Evolutionary conservation across 2,888 invertebrate species (phyloP).

Genomic region (Melieria omissa): DNA sequence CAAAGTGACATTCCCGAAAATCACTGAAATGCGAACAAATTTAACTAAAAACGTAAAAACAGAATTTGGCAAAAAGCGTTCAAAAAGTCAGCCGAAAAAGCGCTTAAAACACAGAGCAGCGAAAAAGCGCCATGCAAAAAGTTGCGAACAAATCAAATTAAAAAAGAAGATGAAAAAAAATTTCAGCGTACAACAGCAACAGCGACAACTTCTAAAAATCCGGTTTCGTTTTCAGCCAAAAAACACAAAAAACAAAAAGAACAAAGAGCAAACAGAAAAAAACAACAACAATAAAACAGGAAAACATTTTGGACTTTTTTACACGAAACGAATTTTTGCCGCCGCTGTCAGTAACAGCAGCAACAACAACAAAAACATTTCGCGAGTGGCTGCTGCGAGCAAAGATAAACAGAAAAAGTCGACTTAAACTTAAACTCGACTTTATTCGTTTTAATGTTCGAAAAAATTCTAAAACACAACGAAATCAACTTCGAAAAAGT

Average conservation of each 20-base stretch:
- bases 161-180: neutral
- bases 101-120: neutral
- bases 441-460: no score
- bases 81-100: neutral
- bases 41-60: neutral
- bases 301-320: neutral
- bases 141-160: neutral
- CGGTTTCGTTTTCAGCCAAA: slow-evolving; percentile 61
- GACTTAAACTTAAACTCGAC: no score
- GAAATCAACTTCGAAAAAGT: no score
- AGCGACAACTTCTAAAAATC: slow-evolving; percentile 56
- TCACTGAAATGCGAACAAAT: no score
- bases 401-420: no score
- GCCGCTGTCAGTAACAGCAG: no score
- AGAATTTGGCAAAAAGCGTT: neutral
- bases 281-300: neutral
- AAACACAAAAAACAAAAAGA: neutral
- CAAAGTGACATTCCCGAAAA: no score
- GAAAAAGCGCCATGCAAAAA: neutral
- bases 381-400: no score
- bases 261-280: neutral
- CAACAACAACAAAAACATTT: neutral
- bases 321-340: neutral
- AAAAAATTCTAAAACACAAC: no score
- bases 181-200: slow-evolving; percentile 1